Percentiles rank a stretch among this genome's conserved stretches.
Conservation (phyloP, 2,797 vertebrate species). For the Amblyraja radiata region DNA sequence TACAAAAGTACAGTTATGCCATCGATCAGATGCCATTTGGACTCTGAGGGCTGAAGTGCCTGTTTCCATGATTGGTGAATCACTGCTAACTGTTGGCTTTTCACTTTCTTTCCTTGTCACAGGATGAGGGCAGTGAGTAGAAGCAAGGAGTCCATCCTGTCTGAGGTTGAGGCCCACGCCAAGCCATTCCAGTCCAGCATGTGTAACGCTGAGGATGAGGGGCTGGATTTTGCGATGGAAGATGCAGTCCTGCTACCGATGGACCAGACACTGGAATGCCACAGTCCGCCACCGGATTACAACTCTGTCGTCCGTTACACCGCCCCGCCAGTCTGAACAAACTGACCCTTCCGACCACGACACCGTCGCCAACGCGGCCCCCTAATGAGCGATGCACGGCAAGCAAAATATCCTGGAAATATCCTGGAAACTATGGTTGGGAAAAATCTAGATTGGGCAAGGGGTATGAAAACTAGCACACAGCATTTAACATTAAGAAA, state of each 20-base stretch:
- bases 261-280: constrained; percentile 76
- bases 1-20: neutral
- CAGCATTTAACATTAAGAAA: neutral
- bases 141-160: constrained; percentile 78
- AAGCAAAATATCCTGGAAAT: neutral
- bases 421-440: neutral
- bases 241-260: constrained; percentile 64
- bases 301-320: constrained; percentile 85
- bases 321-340: constrained; percentile 66
- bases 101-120: constrained; percentile 41
- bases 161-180: constrained; percentile 62
- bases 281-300: constrained; percentile 88
- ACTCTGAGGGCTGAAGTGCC: too few species aligned
- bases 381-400: neutral
- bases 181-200: constrained; percentile 58
- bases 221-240: constrained; percentile 74
- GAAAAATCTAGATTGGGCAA: neutral
- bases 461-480: neutral
- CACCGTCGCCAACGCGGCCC: too few species aligned
- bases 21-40: neutral
- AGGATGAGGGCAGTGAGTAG: constrained; percentile 76
- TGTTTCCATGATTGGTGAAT: neutral
- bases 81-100: neutral
- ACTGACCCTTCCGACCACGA: neutral
- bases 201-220: constrained; percentile 51